phyloP scores from a whole-genome alignment of 1,140 invertebrate genomes.

The Samia ricini region DNA sequence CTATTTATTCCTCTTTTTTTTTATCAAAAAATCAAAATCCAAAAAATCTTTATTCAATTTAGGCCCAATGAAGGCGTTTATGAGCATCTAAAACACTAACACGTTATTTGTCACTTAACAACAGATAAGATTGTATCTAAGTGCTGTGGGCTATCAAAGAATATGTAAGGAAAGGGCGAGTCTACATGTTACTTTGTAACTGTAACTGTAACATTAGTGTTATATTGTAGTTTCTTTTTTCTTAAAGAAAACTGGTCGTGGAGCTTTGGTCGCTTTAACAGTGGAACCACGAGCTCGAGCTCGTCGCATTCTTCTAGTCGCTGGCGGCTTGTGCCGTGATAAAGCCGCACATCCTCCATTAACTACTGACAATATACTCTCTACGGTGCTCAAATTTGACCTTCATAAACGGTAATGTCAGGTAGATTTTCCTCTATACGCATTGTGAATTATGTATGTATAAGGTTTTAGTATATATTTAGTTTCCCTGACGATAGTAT shows the following conservation, averaged over 20 bases:
- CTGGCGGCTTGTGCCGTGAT: conserved; percentile 93
- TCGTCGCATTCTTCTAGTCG: conserved; percentile 93
- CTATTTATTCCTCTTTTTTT: too few relatives aligned
- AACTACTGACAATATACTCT: conserved; percentile 84
- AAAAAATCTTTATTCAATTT: too few relatives aligned
- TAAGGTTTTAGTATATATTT: background rate
- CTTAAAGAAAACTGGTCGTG: conserved; percentile 76
- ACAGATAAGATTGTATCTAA: too few relatives aligned
- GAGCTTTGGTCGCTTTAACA: conserved; percentile 86
- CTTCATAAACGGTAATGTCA: conserved; percentile 82
- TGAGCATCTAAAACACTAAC: too few relatives aligned
- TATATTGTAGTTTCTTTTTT: conserved; percentile 1
- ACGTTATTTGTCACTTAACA: too few relatives aligned
- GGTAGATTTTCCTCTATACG: background rate
- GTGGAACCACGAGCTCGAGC: conserved; percentile 89
- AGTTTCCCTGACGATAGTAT: too few relatives aligned
- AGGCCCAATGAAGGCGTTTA: too few relatives aligned
- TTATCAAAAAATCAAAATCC: too few relatives aligned
- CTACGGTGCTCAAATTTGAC: conserved; percentile 89
- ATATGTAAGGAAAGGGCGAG: too few relatives aligned
- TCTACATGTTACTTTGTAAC: too few relatives aligned
- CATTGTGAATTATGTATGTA: background rate
- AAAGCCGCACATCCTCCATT: conserved; percentile 79
- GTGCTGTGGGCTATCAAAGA: too few relatives aligned
- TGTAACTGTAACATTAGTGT: background rate